Base-by-base conservation (phyloP, 2,113 vertebrate species). In the Peromyscus leucopus region DNA sequence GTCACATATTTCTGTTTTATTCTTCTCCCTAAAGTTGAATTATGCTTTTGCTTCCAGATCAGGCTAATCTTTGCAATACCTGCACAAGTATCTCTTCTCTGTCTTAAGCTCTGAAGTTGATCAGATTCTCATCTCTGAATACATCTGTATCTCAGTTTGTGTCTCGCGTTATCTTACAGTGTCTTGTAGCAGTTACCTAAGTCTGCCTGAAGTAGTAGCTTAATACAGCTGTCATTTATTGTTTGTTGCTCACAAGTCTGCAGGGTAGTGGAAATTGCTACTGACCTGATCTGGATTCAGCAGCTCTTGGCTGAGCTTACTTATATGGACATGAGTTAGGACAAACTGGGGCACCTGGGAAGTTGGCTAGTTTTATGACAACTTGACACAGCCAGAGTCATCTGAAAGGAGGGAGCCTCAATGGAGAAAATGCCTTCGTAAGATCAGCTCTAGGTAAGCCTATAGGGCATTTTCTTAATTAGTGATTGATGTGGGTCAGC, bases 31-130 rank as follows among this genome's bases (percentile, higher is more conserved):
- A 71, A 71, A 42, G 42, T 24, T 69, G 63, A 93, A 61, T 74
- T 92, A 61, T 79, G 87, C 59, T 39, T 95, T 93, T 75, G 16
- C 59, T 63, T 92, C 75, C 16, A 31, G 24, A 55, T 93, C 46
- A 65, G 65, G 78, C 51, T 82, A n/a, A 28, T 90, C n/a, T 85
- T 95, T 36, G 8, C 59, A 82, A 42, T 7, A 80, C 39, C 55
- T 65, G 55, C 46, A 85, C 46, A 74, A 61, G n/a, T 65, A n/a
- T 42, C 46, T 79, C 59, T 91, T 74, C 42, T 71, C 33, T 86
- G 19, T 84, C 71, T 74, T 69, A 89, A 91, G 90, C 31, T 71
- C 86, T 72, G 16, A 65, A 78, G 26, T 57, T 55, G 13, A n/a
- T 31, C 28, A 82, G 36, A 82, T 71, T 91, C 9, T 26, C 3